Evolutionary conservation across 2,888 invertebrate species (phyloP).

Genomic region (Chouioia cunea): DNA sequence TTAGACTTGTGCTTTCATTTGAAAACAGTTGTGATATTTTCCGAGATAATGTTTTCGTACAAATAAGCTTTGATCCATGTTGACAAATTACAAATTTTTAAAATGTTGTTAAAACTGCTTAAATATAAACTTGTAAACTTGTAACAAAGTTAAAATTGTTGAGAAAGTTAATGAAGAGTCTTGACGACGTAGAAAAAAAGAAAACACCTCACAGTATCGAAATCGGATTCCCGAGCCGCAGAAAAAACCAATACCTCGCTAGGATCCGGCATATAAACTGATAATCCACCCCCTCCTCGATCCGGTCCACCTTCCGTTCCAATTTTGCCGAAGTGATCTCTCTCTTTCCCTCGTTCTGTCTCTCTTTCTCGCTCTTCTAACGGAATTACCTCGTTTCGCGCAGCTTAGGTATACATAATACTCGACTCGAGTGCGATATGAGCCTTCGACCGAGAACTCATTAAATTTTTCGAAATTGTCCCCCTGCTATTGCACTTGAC

Average conservation of each 20-base stretch:
- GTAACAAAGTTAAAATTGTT: constrained; percentile 3
- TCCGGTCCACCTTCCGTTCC: constrained; percentile 30
- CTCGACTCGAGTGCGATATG: constrained; percentile 11
- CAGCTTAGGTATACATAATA: constrained; percentile 7
- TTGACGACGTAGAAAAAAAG: background rate
- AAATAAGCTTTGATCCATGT: no score
- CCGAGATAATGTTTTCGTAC: no score
- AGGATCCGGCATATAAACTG: constrained; percentile 32
- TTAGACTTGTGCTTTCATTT: no score
- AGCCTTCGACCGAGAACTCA: background rate
- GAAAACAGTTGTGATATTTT: no score
- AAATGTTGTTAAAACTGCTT: background rate
- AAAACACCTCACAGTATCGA: constrained; percentile 11
- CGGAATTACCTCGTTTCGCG: constrained; percentile 29
- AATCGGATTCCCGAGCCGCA: constrained; percentile 21
- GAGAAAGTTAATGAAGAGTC: background rate
- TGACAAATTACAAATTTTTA: no score
- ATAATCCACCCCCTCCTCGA: constrained; percentile 28
- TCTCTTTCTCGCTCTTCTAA: constrained; percentile 6
- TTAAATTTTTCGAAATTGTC: background rate
- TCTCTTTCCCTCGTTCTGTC: background rate
- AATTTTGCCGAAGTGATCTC: constrained; percentile 23
- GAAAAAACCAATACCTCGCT: background rate
- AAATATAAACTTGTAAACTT: background rate
- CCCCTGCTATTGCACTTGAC: no score